Percentiles rank a stretch among this genome's conserved stretches.
Conservation (phyloP, 2,113 vertebrate species). For the Poeciliopsis occidentalis region DNA sequence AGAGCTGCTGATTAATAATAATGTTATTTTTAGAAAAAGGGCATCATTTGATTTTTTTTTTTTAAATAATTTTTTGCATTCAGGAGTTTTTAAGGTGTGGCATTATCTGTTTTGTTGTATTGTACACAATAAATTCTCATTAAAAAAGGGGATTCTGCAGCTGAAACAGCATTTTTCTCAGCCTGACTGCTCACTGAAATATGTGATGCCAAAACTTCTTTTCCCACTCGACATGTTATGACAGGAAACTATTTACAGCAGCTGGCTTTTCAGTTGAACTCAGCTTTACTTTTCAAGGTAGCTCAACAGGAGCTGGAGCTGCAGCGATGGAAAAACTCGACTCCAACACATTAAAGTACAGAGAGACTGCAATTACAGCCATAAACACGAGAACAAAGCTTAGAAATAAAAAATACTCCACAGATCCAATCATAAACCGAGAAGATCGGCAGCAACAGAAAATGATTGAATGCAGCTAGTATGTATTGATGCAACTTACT, state of each 20-base stretch:
- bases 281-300: constrained; percentile 4
- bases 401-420: constrained; percentile 13
- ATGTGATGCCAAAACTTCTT: background rate
- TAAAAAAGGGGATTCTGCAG: too few relatives aligned
- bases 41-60: background rate
- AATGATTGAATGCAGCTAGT: background rate
- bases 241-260: constrained; percentile 2
- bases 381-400: constrained; percentile 6
- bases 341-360: background rate
- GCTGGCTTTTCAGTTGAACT: background rate
- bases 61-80: background rate
- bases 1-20: background rate
- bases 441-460: background rate
- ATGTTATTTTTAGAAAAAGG: constrained; percentile 4
- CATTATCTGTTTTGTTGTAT: background rate
- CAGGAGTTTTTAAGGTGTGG: background rate
- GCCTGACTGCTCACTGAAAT: background rate
- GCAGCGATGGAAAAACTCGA: background rate
- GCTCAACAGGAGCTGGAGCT: background rate
- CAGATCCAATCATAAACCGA: background rate
- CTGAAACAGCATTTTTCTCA: background rate
- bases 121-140: background rate
- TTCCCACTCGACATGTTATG: background rate
- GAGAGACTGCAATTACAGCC: constrained; percentile 17
- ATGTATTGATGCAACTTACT: too few relatives aligned